These are phyloP conservation scores for Marcusenius ussheri DNA, from an alignment of 2,113 vertebrate species.

Conservation along the genomic window DNA sequence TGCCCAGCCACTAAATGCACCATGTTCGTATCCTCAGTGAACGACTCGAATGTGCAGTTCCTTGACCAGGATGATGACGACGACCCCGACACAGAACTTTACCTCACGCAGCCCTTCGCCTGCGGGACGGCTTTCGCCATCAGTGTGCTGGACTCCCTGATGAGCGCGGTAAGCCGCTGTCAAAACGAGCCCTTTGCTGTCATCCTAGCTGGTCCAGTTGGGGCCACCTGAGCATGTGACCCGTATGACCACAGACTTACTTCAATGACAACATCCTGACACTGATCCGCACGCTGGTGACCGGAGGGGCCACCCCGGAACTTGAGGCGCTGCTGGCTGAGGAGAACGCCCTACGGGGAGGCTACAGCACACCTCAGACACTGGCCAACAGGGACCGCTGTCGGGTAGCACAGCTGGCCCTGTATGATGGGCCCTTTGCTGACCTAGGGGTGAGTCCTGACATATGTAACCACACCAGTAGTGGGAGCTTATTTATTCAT, in stretches of 20 bases:
- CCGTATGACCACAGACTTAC: constrained; percentile 73
- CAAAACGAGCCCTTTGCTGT: not conserved
- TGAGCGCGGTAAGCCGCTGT: constrained; percentile 85
- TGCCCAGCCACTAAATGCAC: not conserved
- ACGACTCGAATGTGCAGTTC: constrained; percentile 99
- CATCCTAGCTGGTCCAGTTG: not conserved
- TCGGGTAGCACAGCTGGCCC: constrained; percentile 90
- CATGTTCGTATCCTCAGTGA: constrained; percentile 68
- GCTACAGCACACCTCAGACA: constrained; percentile 96
- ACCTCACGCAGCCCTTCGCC: constrained; percentile 96
- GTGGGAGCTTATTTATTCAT: not conserved
- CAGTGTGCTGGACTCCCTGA: constrained; percentile 95
- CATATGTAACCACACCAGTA: not conserved
- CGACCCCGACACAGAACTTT: constrained; percentile 96
- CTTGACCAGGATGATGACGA: constrained; percentile 99
- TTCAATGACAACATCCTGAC: constrained; percentile 99
- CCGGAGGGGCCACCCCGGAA: constrained; percentile 95
- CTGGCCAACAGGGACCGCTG: constrained; percentile 97
- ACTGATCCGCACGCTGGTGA: constrained; percentile 95
- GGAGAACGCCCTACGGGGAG: constrained; percentile 88
- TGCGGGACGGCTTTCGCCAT: constrained; percentile 95
- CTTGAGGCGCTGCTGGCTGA: constrained; percentile 91
- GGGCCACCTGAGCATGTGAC: not conserved
- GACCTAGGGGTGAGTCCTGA: constrained; percentile 86
- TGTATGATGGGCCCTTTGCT: constrained; percentile 94